phyloP scores from a whole-genome alignment of 1,140 invertebrate species.

The Nasonia vitripennis region DNA sequence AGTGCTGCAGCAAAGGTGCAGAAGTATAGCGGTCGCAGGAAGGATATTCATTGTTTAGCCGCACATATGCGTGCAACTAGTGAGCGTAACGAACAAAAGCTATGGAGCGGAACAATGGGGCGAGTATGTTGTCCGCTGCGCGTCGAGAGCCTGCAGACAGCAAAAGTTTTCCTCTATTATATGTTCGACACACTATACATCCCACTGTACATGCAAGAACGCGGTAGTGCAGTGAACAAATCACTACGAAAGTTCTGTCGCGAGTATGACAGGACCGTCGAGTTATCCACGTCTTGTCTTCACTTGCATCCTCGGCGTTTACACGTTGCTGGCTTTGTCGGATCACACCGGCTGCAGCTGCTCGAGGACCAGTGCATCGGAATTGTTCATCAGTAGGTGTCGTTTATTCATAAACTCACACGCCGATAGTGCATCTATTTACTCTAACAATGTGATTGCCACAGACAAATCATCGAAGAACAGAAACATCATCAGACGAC shows the following conservation, averaged over 20 bases:
- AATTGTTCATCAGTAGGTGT: not conserved
- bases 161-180: not conserved
- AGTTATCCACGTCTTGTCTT: not conserved
- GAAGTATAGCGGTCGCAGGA: not conserved
- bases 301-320: not conserved
- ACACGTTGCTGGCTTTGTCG: not conserved
- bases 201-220: not conserved
- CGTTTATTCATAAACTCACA: not conserved
- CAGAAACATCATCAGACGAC: not conserved
- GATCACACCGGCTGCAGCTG: not conserved
- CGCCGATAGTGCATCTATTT: too few species aligned
- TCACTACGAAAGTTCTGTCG: not conserved
- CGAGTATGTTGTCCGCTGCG: not conserved
- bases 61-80: not conserved
- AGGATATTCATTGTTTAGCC: constrained; percentile 35
- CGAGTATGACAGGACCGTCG: not conserved
- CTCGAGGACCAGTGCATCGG: not conserved
- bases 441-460: too few species aligned
- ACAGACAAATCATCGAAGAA: not conserved
- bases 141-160: not conserved
- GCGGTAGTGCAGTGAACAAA: not conserved
- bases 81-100: constrained; percentile 34
- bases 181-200: not conserved
- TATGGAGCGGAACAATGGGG: constrained; percentile 34
- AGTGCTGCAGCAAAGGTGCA: not conserved